Evolutionary conservation across 2,113 vertebrate genomes (phyloP).

Genomic region (Pholis gunnellus): DNA sequence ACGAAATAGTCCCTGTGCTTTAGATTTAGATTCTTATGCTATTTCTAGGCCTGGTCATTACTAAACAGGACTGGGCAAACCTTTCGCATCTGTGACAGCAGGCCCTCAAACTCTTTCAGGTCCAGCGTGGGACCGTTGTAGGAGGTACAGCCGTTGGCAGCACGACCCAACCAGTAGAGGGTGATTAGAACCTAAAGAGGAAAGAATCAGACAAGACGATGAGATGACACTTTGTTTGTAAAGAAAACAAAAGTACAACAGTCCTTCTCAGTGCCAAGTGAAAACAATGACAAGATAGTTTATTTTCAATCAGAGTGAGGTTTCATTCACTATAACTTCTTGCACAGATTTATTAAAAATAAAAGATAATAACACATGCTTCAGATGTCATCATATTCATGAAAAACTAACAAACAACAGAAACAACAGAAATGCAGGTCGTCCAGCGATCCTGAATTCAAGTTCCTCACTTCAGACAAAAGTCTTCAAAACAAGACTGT

Average conservation of each 20-base stretch:
- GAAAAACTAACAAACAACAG: background rate
- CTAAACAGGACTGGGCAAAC: conserved; percentile 73
- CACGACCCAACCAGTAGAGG: conserved; percentile 97
- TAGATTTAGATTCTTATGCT: background rate
- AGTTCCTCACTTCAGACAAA: background rate
- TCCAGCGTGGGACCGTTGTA: conserved; percentile 94
- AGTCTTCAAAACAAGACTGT: background rate
- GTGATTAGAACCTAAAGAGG: conserved; percentile 92
- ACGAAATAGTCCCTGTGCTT: background rate
- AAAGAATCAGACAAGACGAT: background rate
- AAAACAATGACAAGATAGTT: background rate
- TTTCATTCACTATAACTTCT: background rate
- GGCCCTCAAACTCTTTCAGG: conserved; percentile 94
- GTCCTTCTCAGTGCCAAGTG: background rate
- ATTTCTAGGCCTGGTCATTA: background rate
- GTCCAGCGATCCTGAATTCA: background rate
- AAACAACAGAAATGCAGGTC: background rate
- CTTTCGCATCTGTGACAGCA: conserved; percentile 97
- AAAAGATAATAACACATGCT: background rate
- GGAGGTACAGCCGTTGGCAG: conserved; percentile 90
- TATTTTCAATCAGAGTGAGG: background rate
- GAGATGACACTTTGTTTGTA: background rate
- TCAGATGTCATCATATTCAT: background rate
- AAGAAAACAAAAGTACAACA: background rate
- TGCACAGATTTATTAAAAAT: background rate